A percentile compares a stretch with the other conserved stretches of the same genome.
Conservation (phyloP, 2,888 invertebrate genomes). For the Opisthograptis luteolata region DNA sequence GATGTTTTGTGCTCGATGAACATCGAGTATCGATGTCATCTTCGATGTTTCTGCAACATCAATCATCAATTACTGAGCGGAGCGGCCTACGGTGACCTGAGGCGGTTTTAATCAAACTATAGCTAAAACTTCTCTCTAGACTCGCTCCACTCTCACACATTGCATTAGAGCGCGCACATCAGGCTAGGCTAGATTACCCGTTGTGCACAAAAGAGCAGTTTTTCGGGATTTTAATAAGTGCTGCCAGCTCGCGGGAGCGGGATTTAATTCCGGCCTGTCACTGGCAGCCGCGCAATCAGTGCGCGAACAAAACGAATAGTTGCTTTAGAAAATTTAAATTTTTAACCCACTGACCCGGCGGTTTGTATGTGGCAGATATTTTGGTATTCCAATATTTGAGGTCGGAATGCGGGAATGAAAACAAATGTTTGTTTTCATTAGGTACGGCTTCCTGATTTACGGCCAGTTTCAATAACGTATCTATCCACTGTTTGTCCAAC, state of each 20-base stretch:
- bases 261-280: slow-evolving; percentile 74
- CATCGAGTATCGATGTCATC: too few species aligned
- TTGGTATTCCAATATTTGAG: background rate
- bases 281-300: slow-evolving; percentile 48
- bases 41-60: too few species aligned
- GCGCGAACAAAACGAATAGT: slow-evolving; percentile 31
- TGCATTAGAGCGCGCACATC: slow-evolving; percentile 9
- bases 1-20: too few species aligned
- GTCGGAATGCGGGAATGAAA: background rate
- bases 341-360: slow-evolving; percentile 14
- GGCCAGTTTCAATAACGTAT: too few species aligned
- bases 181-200: slow-evolving; percentile 51
- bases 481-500: too few species aligned
- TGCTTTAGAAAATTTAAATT: slow-evolving; percentile 25
- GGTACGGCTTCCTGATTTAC: background rate
- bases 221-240: slow-evolving; percentile 75
- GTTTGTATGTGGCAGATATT: background rate
- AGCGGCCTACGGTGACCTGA: too few species aligned
- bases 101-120: too few species aligned
- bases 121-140: too few species aligned
- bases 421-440: background rate
- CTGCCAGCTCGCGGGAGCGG: slow-evolving; percentile 47
- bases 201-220: slow-evolving; percentile 70
- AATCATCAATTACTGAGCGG: too few species aligned
- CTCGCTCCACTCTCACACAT: slow-evolving; percentile 13